phyloP scores from a whole-genome alignment of 37 sponge, comb jelly and placozoan species.

The Dysidea cf. avara region DNA sequence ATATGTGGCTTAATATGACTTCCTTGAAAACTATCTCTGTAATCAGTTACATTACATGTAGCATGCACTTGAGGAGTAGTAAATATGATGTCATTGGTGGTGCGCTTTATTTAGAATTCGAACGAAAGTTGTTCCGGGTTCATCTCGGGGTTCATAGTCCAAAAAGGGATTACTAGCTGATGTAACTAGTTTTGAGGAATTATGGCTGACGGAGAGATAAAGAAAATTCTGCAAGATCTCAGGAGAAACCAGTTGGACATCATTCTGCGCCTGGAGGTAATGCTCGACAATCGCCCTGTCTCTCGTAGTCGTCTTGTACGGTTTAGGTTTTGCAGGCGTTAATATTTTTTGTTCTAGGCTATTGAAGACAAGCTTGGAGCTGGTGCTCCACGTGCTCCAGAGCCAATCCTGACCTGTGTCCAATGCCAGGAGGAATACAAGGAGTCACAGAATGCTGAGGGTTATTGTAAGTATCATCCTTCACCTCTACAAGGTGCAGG shows the following conservation, averaged over 20 bases:
- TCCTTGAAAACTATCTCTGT: too few species aligned
- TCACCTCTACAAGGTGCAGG: constrained; percentile 19
- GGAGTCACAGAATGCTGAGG: constrained; percentile 72
- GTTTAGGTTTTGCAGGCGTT: background rate
- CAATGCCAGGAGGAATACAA: constrained; percentile 67
- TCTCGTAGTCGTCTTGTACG: too few species aligned
- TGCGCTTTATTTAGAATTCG: too few species aligned
- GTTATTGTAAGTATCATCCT: constrained; percentile 56
- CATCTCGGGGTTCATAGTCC: too few species aligned
- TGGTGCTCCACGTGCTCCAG: constrained; percentile 45
- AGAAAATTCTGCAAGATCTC: constrained; percentile 26
- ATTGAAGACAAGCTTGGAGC: constrained; percentile 30
- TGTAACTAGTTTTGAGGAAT: too few species aligned
- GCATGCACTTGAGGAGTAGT: too few species aligned
- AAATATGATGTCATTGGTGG: too few species aligned
- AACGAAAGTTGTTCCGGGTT: too few species aligned
- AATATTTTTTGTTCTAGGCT: constrained; percentile 8
- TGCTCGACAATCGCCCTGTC: too few species aligned
- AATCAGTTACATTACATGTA: too few species aligned
- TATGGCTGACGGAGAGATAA: constrained; percentile 28
- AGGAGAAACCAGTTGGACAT: constrained; percentile 37
- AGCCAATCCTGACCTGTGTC: constrained; percentile 71
- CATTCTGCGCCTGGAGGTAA: constrained; percentile 24
- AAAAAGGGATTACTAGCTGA: too few species aligned
- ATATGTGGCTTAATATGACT: too few species aligned